phyloP scores from a whole-genome alignment of 2,888 invertebrate genomes.

The Clitarchus hookeri region DNA sequence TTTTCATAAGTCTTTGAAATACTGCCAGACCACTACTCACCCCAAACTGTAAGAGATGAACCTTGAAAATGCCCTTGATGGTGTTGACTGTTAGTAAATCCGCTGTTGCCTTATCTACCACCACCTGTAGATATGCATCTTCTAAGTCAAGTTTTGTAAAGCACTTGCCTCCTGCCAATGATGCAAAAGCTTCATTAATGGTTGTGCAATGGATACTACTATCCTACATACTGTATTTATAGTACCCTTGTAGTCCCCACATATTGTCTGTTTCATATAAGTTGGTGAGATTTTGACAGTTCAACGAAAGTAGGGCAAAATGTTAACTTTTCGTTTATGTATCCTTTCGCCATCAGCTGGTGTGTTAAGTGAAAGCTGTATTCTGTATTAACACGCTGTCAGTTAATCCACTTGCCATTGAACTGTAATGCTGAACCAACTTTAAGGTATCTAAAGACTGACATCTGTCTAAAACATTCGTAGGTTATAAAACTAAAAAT shows the following conservation, averaged over 20 bases:
- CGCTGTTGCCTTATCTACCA: not conserved
- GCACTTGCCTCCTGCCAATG: not conserved
- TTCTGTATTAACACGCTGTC: too few relatives aligned
- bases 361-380: too few relatives aligned
- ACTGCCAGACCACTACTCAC: not conserved
- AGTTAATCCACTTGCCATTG: too few relatives aligned
- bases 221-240: not conserved
- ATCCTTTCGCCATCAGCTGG: too few relatives aligned
- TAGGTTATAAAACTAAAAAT: too few relatives aligned
- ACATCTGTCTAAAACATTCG: too few relatives aligned
- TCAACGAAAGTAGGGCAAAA: too few relatives aligned
- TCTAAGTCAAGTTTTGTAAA: not conserved
- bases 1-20: not conserved
- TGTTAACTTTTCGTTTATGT: too few relatives aligned
- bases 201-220: not conserved
- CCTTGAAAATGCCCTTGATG: not conserved
- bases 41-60: not conserved
- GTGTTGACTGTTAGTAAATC: not conserved
- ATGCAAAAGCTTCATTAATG: not conserved
- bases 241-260: not conserved
- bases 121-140: not conserved
- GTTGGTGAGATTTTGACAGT: too few relatives aligned
- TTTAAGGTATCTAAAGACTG: too few relatives aligned
- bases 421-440: too few relatives aligned
- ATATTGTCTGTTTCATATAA: too few relatives aligned